Base-by-base conservation (phyloP, 2,113 vertebrate species). In the Gavia stellata region DNA sequence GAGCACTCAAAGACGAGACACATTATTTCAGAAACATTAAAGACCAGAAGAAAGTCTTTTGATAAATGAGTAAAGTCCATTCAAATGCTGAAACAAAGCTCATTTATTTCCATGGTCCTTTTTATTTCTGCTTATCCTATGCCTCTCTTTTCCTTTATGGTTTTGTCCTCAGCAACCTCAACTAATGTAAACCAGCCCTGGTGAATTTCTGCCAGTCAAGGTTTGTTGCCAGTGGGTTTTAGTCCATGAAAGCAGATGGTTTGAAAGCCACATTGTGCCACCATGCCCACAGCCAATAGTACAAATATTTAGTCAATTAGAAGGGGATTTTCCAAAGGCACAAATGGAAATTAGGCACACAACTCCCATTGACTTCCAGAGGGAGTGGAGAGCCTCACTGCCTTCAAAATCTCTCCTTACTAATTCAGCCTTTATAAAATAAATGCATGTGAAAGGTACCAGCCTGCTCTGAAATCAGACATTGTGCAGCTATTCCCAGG, bases 221-320 rank as follows among this genome's bases (percentile, higher is more conserved):
- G 86, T 85, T 89, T 79, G 52, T 19, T 91, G 83, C 78, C 88
- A 87, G 70, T 82, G 81, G 58, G 58, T 75, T 92, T 92, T 49
- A 95, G 86, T 8, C 77, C 84, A 28, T 31, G 81, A 28, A 94
- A 91, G 62, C 96, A 96, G 94, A 95, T 88, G 92, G 90, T 79
- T 74, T 92, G 83, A 95, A 95, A 95, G 71, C 86, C 80, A 82
- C 83, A 80, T 94, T 94, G 92, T 94, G 80, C 93, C 95, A 88
- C 68, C 6, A 0, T 92, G 72, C 63, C 86, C 93, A 89, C 52
- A 67, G 86, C 89, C 88, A 62, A 33, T 14, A 77, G 33, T 20
- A 40, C 84, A 95, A 94, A 97, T 81, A 95, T 59, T 90, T 90
- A 70, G 81, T 53, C 86, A 66, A 66, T 85, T 81, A 89, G 12